Conservation (phyloP, 2,797 vertebrate genomes). For the Siniperca undulata region DNA sequence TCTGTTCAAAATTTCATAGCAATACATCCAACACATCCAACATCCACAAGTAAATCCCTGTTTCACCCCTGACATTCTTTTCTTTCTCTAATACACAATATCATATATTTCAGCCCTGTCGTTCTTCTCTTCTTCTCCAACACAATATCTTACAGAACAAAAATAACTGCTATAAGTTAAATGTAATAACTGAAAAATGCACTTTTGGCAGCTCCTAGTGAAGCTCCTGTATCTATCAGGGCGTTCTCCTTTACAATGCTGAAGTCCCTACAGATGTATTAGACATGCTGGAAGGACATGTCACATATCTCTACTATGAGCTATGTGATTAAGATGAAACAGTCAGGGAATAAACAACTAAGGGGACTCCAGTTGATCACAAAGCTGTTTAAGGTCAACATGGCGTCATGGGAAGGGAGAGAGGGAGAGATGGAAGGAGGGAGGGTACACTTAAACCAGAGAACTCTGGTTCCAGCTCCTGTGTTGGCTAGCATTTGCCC, state of each 20-base stretch:
- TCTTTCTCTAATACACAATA: neutral
- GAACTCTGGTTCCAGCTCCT: conserved; percentile 44
- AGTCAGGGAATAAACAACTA: conserved; percentile 54
- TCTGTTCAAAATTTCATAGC: neutral
- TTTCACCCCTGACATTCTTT: neutral
- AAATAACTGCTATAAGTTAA: conserved; percentile 65
- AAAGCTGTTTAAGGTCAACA: conserved; percentile 43
- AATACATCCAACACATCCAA: neutral
- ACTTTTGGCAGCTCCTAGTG: conserved; percentile 54
- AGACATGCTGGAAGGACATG: conserved; percentile 67
- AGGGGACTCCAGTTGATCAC: conserved; percentile 43
- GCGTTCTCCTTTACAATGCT: conserved; percentile 69
- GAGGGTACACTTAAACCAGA: conserved; percentile 2
- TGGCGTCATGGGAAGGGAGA: conserved; percentile 42
- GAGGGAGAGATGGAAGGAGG: neutral
- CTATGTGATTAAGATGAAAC: conserved; percentile 65
- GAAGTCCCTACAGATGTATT: conserved; percentile 72
- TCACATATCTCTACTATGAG: conserved; percentile 66
- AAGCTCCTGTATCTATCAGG: conserved; percentile 77
- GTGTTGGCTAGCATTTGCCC: conserved; percentile 27
- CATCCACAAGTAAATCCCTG: conserved; percentile 11
- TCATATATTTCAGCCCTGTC: too few relatives aligned
- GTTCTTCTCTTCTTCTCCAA: conserved; percentile 2
- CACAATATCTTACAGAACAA: conserved; percentile 46
- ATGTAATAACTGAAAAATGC: conserved; percentile 74